Conservation (phyloP, 2,888 invertebrate genomes). For the Andrena chrysosceles region DNA sequence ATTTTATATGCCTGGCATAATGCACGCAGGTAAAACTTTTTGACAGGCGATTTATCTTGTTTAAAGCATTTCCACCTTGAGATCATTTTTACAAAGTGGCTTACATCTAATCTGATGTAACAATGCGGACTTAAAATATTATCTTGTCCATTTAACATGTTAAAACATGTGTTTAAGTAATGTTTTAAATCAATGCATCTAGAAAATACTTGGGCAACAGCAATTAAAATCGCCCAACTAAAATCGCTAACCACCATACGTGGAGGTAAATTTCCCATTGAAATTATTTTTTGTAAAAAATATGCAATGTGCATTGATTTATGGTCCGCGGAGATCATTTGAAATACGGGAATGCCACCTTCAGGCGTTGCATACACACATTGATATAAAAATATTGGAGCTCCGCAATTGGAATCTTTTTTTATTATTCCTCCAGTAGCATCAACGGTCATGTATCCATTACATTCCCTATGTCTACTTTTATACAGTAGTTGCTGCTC, state of each 20-base stretch:
- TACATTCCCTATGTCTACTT: constrained; percentile 27
- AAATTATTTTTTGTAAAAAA: constrained; percentile 48
- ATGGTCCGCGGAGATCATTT: too few relatives aligned
- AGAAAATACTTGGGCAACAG: constrained; percentile 56
- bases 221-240: constrained; percentile 21
- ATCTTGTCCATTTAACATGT: constrained; percentile 12
- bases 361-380: too few relatives aligned
- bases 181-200: constrained; percentile 46
- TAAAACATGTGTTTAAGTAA: constrained; percentile 61
- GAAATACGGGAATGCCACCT: too few relatives aligned
- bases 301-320: constrained; percentile 35
- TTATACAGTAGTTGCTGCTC: constrained; percentile 17
- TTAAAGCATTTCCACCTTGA: constrained; percentile 53
- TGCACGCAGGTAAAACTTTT: constrained; percentile 51
- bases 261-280: constrained; percentile 29
- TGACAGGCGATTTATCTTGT: constrained; percentile 21
- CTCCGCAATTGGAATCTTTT: constrained; percentile 62
- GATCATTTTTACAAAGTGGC: constrained; percentile 59
- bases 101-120: constrained; percentile 59
- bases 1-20: constrained; percentile 58
- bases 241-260: too few relatives aligned
- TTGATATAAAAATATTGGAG: too few relatives aligned
- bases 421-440: constrained; percentile 46
- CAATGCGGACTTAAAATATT: constrained; percentile 6
- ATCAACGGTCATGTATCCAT: constrained; percentile 38